Base-by-base conservation (phyloP, 53 echinoderm and acorn worm genomes). In the Pentamera pediparva region DNA sequence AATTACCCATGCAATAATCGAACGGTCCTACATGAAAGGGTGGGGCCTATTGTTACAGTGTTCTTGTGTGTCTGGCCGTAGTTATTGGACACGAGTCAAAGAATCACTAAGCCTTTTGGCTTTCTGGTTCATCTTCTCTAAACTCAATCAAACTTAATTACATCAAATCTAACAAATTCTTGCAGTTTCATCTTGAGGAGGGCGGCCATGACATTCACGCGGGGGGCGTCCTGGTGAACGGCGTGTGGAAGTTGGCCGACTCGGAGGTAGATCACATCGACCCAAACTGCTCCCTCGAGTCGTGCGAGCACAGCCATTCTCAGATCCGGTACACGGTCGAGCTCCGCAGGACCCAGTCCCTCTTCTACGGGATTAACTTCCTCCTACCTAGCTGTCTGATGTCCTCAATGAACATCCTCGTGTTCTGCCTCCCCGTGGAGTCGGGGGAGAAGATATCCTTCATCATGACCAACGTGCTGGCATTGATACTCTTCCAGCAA, bases 361-460 rank as follows among this genome's bases (percentile, higher is more conserved):
- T 22, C 27, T 69, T 64, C 60, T 88, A 84, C 55, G 51, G 83
- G 12, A 39, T 88, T 12, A 69, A 59, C 27, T 74, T 88, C 22
- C 31, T 88, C 2, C 56, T 84, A 35, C 88, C 88, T 1, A 83
- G 79, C 17, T 48, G 83, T 26, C 48, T 88, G 1, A 41, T 88
- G 2, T 62, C 79, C 3, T 30, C 84, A 33, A 55, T 79, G 27
- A 80, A 83, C 51, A 28, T 80, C 37, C 25, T 75, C 7, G 80
- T 88, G 25, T 84, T 84, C 55, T 38, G 69, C 28, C 60, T 88
- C 33, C 88, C 88, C 1, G 79, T 75, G 2, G 88, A 84, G 59
- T 88, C 84, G 17, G 88, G 88, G 11, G 88, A 88, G 69, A 88
- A 84, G 76, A 83, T 88, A 32, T 84, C 88, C 4, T 69, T 88